phyloP scores from a whole-genome alignment of 2,797 vertebrate species.

The Sebastes wilsoni region DNA sequence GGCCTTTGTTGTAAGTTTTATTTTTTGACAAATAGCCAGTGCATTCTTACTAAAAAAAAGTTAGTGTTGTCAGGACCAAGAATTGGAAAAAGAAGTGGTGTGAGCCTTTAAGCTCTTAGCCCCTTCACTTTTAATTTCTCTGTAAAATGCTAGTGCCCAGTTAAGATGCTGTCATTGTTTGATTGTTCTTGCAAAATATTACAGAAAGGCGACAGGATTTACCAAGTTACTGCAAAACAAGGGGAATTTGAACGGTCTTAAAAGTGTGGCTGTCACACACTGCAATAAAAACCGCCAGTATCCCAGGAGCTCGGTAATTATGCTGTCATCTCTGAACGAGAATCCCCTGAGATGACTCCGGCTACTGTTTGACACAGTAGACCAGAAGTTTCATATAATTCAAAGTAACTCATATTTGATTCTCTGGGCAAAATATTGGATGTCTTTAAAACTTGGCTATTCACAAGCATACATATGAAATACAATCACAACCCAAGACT shows the following conservation, averaged over 20 bases:
- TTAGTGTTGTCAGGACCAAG: too few species aligned
- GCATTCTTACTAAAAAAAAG: too few species aligned
- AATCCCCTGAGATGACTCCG: conserved; percentile 13
- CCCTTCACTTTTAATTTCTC: too few species aligned
- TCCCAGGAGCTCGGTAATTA: conserved; percentile 31
- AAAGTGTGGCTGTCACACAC: conserved; percentile 17
- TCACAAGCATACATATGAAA: not conserved
- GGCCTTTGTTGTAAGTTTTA: too few species aligned
- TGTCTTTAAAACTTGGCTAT: not conserved
- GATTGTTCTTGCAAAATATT: not conserved
- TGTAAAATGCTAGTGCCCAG: not conserved
- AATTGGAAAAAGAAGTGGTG: too few species aligned
- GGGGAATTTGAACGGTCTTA: conserved; percentile 7
- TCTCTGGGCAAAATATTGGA: not conserved
- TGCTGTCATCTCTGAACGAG: conserved; percentile 36
- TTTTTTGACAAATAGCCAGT: too few species aligned
- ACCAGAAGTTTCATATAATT: not conserved
- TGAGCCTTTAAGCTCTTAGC: too few species aligned
- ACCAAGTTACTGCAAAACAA: conserved; percentile 16
- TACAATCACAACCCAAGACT: not conserved
- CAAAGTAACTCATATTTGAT: not conserved
- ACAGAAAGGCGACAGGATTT: not conserved
- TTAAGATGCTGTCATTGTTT: not conserved
- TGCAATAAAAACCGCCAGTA: conserved; percentile 20
- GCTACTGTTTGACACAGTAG: conserved; percentile 1